Conservation (phyloP, 2,113 vertebrate genomes). For the Lepus americanus region DNA sequence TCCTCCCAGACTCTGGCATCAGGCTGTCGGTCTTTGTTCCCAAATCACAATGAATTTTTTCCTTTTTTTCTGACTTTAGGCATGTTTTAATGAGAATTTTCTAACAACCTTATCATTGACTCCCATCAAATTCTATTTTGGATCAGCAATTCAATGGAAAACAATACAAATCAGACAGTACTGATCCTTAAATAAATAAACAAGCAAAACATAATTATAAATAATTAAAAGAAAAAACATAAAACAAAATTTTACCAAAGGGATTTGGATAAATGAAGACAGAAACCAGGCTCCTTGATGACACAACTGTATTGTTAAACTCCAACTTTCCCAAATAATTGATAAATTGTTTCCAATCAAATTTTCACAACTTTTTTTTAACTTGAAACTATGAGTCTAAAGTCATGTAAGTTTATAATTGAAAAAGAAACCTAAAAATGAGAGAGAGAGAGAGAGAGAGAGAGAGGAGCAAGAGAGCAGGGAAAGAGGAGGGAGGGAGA, state of each 20-base stretch:
- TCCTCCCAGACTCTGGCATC: slow-evolving; percentile 38
- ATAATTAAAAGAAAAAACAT: background rate
- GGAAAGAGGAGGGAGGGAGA: background rate
- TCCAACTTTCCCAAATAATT: background rate
- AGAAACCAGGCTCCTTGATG: background rate
- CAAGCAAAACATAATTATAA: slow-evolving; percentile 1
- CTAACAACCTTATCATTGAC: background rate
- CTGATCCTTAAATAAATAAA: background rate
- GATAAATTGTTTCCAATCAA: background rate
- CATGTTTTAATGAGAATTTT: slow-evolving; percentile 73
- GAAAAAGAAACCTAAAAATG: background rate
- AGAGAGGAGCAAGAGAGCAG: too few species aligned
- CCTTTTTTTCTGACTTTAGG: slow-evolving; percentile 54
- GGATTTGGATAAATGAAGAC: background rate
- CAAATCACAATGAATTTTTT: slow-evolving; percentile 27
- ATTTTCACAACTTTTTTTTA: background rate
- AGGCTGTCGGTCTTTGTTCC: background rate
- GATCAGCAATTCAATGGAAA: slow-evolving; percentile 62
- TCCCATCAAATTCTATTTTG: slow-evolving; percentile 58
- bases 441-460: background rate
- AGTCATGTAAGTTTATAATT: background rate
- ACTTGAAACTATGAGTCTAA: background rate
- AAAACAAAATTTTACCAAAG: background rate
- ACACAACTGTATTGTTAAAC: background rate
- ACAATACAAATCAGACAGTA: background rate